A percentile compares a stretch with the other conserved stretches of the same genome.
These are phyloP conservation scores for Neoscelio sp. DNA, from an alignment of 2,888 invertebrate species.

Conservation along the genomic window DNA sequence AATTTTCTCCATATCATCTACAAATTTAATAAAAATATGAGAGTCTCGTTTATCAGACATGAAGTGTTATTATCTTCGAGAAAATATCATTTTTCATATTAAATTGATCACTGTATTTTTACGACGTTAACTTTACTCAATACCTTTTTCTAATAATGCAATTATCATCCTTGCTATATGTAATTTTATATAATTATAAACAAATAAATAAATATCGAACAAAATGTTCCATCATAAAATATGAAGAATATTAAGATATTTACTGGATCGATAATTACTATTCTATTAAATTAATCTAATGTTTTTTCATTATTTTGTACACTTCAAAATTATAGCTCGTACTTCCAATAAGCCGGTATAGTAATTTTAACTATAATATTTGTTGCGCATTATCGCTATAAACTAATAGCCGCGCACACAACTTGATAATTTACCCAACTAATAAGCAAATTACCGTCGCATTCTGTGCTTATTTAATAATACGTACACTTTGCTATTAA, in stretches of 20 bases:
- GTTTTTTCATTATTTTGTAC: slow-evolving; percentile 1
- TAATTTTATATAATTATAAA: neutral
- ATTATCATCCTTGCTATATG: too few relatives aligned
- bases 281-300: neutral
- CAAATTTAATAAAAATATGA: slow-evolving; percentile 32
- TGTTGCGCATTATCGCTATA: slow-evolving; percentile 9
- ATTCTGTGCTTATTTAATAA: slow-evolving; percentile 10
- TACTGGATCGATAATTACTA: slow-evolving; percentile 14
- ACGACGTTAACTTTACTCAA: too few relatives aligned
- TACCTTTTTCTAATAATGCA: slow-evolving; percentile 7
- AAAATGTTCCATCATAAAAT: too few relatives aligned
- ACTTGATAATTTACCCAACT: slow-evolving; percentile 12
- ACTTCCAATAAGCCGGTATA: slow-evolving; percentile 10
- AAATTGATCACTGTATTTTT: slow-evolving; percentile 8
- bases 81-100: slow-evolving; percentile 25
- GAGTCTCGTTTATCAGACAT: slow-evolving; percentile 26
- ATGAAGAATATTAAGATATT: too few relatives aligned
- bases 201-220: too few relatives aligned
- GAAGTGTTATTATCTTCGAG: slow-evolving; percentile 33
- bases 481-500: slow-evolving; percentile 17
- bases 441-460: slow-evolving; percentile 19
- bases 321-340: neutral
- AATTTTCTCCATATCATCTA: slow-evolving; percentile 21
- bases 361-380: neutral
- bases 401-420: slow-evolving; percentile 4